Percentiles rank a stretch among this genome's conserved stretches.
These are phyloP conservation scores for Clarias fuscus DNA, from an alignment of 2,797 vertebrate genomes.

Conservation along the genomic window DNA sequence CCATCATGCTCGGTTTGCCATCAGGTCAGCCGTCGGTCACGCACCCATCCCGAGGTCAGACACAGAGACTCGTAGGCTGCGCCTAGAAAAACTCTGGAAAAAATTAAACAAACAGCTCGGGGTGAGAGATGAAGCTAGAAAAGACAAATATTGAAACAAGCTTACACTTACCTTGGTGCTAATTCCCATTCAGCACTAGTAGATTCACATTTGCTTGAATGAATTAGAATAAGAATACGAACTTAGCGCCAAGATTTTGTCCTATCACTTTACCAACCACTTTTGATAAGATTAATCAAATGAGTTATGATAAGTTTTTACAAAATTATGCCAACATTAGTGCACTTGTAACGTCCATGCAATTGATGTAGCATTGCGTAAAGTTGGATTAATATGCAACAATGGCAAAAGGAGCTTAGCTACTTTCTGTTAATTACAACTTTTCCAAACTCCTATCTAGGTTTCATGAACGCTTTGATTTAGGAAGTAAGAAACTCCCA, in stretches of 20 bases:
- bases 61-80: constrained; percentile 2
- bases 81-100: constrained; percentile 7
- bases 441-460: not conserved
- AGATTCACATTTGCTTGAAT: not conserved
- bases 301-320: not conserved
- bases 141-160: not conserved
- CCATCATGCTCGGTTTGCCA: constrained; percentile 18
- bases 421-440: not conserved
- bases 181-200: not conserved
- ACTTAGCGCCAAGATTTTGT: not conserved
- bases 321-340: not conserved
- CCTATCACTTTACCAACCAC: not conserved
- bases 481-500: not conserved
- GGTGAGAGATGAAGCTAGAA: not conserved
- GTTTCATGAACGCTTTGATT: not conserved
- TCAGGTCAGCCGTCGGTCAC: constrained; percentile 35
- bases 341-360: not conserved
- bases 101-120: not conserved
- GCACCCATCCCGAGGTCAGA: constrained; percentile 24
- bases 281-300: not conserved
- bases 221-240: not conserved
- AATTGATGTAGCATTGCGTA: not conserved
- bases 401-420: not conserved
- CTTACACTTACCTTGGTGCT: not conserved
- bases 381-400: not conserved